Base-by-base conservation (phyloP, 1,140 invertebrate species). In the Parapsyche elsis region DNA sequence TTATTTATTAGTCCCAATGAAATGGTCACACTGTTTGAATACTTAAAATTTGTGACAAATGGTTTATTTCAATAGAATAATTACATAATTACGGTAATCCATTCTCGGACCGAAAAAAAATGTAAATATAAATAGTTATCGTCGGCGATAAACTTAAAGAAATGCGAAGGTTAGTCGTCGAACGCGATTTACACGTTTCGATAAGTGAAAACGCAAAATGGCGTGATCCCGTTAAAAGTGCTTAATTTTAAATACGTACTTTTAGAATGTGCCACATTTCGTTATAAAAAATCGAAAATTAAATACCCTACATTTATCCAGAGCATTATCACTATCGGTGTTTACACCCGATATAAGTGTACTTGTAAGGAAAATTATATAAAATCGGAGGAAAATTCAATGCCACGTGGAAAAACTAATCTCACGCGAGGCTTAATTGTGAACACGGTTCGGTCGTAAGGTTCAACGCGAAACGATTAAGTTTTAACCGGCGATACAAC, bases 381-480 rank as follows among this genome's bases (percentile, higher is more conserved):
- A 38, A 38, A 38, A 38, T 38, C 30, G 30, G 7, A 38, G 30
- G 30, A 49, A 74, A 74, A 46, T 74, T 49, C 71, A 74, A 46
- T 74, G 71, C 71, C 71, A 38, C 24, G 21, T 5, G 71, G 38
- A 74, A 49, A 74, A 74, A 74, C 38, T 74, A 74, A 74, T 74
- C 71, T 74, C 71, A 74, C 71, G 71, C 71, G 19, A 74, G 67
- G 57, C 57, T 61, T 61, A 61, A 61, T 61, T 61, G 57, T 21
- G 57, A 61, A 19, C 49, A 14, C 16, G 49, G 57, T 9, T 19
- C 14, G 57, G 57, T 61, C 57, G 57, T 61, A 61, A 61, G 57
- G 57, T 19, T 71, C 38, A 45, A 38, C 67, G 67, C 12, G 38
- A 71, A 71, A 71, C 38, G 67, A 71, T 71, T 71, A 71, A 71